Conservation (phyloP, 2,888 invertebrate species). For the Caenorhabditis parvicauda region DNA sequence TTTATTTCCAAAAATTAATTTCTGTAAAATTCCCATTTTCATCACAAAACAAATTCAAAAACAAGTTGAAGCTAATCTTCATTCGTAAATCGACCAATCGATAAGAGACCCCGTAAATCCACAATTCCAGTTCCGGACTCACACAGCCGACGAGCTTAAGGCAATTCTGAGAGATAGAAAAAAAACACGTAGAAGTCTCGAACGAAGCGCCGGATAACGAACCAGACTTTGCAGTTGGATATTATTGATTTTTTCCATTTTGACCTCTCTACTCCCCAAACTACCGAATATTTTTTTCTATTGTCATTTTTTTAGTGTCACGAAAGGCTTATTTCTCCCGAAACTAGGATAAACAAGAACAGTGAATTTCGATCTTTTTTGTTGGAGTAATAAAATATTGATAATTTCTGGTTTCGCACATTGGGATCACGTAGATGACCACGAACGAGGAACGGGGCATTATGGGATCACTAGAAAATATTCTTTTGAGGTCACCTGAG, state of each 20-base stretch:
- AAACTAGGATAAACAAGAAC: too few species aligned
- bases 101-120: not conserved
- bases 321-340: too few species aligned
- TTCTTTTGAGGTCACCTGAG: too few species aligned
- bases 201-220: slow-evolving; percentile 50
- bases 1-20: too few species aligned
- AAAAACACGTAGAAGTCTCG: slow-evolving; percentile 46
- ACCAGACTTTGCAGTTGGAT: slow-evolving; percentile 26
- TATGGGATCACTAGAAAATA: too few species aligned
- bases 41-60: not conserved
- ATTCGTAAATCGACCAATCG: not conserved
- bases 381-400: too few species aligned
- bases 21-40: too few species aligned
- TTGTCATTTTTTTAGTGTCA: not conserved
- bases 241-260: slow-evolving; percentile 13
- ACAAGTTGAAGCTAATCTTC: not conserved
- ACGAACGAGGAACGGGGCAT: too few species aligned
- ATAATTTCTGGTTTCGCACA: too few species aligned
- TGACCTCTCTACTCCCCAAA: not conserved
- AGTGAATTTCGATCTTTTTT: too few species aligned
- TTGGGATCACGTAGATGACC: too few species aligned
- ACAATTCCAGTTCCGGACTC: slow-evolving; percentile 49
- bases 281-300: not conserved
- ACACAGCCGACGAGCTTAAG: slow-evolving; percentile 50
- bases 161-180: slow-evolving; percentile 52